These are phyloP conservation scores for Hypercompe scribonia DNA, from an alignment of 2,888 invertebrate genomes.

Conservation along the genomic window DNA sequence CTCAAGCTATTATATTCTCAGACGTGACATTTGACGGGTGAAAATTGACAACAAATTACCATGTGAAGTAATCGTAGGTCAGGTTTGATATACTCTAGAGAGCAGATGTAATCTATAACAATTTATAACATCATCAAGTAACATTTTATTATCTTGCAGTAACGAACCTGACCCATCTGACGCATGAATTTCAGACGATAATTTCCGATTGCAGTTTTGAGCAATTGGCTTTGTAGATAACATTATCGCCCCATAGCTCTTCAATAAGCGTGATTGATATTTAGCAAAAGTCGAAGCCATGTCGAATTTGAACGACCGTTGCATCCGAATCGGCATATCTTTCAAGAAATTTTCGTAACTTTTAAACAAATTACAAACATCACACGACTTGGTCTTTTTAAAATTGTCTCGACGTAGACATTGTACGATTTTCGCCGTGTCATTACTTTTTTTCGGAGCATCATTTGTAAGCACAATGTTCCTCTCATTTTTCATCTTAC, in stretches of 20 bases:
- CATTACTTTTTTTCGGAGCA: not conserved
- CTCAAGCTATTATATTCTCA: not conserved
- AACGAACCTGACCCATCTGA: slow-evolving; percentile 15
- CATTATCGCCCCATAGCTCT: not conserved
- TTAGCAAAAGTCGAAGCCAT: slow-evolving; percentile 8
- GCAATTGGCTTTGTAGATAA: not conserved
- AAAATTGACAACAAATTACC: not conserved
- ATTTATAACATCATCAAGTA: not conserved
- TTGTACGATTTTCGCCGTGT: not conserved
- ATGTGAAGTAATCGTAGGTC: not conserved
- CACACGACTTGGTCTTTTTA: slow-evolving; percentile 4
- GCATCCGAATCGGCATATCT: slow-evolving; percentile 6
- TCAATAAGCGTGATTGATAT: slow-evolving; percentile 2
- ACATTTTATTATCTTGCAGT: not conserved
- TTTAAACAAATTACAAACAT: slow-evolving; percentile 5
- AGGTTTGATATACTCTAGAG: slow-evolving; percentile 9
- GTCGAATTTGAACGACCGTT: not conserved
- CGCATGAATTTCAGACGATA: not conserved
- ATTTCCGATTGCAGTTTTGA: not conserved
- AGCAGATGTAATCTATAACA: slow-evolving; percentile 2
- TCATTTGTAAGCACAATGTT: not conserved
- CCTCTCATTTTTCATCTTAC: not conserved
- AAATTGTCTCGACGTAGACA: slow-evolving; percentile 5
- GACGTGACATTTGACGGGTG: too few species aligned
- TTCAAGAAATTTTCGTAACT: slow-evolving; percentile 2